A percentile compares a stretch with the other conserved stretches of the same genome.
phyloP scores from a whole-genome alignment of 2,888 invertebrate genomes.

The Caenorhabditis angaria region DNA sequence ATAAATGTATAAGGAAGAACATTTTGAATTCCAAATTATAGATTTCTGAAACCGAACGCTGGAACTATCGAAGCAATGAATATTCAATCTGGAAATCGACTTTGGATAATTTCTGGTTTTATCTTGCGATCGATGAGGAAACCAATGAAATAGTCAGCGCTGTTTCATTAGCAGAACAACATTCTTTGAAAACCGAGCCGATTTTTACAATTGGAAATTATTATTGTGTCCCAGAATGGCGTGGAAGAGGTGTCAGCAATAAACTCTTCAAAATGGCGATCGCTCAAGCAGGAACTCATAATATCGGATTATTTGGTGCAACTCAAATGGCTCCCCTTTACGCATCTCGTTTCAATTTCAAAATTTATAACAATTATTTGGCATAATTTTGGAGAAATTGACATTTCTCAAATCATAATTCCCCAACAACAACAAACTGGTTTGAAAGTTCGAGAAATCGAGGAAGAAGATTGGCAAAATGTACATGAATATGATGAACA shows the following conservation, averaged over 20 bases:
- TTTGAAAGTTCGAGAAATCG: conserved; percentile 32
- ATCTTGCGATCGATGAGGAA: conserved; percentile 35
- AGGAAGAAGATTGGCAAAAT: conserved; percentile 40
- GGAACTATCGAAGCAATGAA: conserved; percentile 36
- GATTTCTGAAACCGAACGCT: conserved; percentile 38
- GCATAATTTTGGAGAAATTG: conserved; percentile 39
- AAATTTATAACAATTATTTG: conserved; percentile 33
- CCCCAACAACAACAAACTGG: conserved; percentile 24
- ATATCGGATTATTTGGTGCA: conserved; percentile 30
- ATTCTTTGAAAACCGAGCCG: conserved; percentile 13
- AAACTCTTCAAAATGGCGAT: conserved; percentile 36
- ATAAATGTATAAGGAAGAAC: not conserved
- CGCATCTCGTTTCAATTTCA: conserved; percentile 31
- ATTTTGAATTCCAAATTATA: not conserved
- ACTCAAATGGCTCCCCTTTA: conserved; percentile 30
- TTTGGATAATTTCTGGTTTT: conserved; percentile 40
- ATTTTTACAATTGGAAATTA: conserved; percentile 39
- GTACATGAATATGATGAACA: conserved; percentile 39
- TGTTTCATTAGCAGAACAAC: conserved; percentile 23
- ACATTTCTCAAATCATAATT: conserved; percentile 17
- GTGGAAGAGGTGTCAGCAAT: conserved; percentile 41
- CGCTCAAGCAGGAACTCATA: conserved; percentile 31
- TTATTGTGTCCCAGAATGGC: conserved; percentile 43
- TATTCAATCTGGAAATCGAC: conserved; percentile 29
- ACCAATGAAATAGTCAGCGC: conserved; percentile 28